Percentiles rank a stretch among this genome's conserved stretches.
Evolutionary conservation across 2,797 vertebrate genomes (phyloP).

Genomic region (Eurystomus glaucurus): DNA sequence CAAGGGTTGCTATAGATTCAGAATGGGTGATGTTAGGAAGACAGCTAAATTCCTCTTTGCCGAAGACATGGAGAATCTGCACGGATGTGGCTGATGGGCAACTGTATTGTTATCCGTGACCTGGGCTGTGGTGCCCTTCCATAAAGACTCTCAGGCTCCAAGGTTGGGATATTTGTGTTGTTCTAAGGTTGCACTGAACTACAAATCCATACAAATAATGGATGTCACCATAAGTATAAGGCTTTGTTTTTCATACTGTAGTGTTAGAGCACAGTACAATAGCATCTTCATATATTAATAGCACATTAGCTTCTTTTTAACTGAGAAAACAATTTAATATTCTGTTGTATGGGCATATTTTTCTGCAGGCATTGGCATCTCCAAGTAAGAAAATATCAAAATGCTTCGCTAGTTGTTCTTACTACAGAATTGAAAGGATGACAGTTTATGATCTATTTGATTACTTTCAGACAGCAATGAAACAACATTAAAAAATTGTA

Average conservation of each 20-base stretch:
- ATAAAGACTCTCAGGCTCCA: background rate
- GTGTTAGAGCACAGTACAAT: background rate
- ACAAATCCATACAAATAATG: background rate
- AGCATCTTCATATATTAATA: background rate
- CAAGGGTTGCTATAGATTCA: slow-evolving; percentile 70
- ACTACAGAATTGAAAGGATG: background rate
- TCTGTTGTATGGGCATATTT: background rate
- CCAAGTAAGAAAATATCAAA: background rate
- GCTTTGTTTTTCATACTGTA: background rate
- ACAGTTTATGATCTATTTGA: slow-evolving; percentile 8
- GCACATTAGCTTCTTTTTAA: slow-evolving; percentile 1
- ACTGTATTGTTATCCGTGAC: background rate
- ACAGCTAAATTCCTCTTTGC: background rate
- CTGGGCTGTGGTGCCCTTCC: background rate
- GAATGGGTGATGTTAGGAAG: slow-evolving; percentile 32
- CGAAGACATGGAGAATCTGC: accelerated
- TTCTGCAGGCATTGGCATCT: background rate
- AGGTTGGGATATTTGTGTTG: background rate
- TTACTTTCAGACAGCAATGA: slow-evolving; percentile 4
- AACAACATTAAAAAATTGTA: background rate
- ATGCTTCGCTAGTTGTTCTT: background rate
- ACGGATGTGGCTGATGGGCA: background rate
- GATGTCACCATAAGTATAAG: background rate
- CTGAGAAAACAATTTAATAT: background rate
- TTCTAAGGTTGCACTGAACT: background rate